Conservation (phyloP, 2,113 vertebrate genomes). For the Enhydra lutris region DNA sequence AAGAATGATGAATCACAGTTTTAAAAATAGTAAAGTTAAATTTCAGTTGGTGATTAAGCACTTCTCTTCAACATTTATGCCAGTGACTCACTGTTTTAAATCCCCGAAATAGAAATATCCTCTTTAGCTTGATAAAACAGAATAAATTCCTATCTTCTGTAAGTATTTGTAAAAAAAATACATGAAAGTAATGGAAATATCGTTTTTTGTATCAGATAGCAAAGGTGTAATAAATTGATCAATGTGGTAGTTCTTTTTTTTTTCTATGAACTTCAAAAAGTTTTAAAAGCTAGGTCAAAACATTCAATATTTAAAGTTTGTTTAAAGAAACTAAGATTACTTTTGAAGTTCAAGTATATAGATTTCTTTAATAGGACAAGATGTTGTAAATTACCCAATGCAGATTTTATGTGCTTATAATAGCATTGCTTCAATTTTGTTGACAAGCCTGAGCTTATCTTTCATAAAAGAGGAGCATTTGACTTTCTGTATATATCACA, state of each 20-base stretch:
- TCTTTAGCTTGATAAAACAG: not conserved
- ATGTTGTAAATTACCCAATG: not conserved
- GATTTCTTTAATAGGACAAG: not conserved
- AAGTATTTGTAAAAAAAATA: not conserved
- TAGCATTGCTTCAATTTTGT: not conserved
- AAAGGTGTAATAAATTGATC: not conserved
- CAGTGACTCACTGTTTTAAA: not conserved
- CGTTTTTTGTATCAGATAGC: not conserved
- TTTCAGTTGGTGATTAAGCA: slow-evolving; percentile 39
- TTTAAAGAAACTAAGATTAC: not conserved
- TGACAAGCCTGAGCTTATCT: not conserved
- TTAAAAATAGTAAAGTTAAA: slow-evolving; percentile 45
- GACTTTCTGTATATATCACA: not conserved
- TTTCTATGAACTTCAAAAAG: not conserved
- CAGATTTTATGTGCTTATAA: not conserved
- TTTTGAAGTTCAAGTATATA: not conserved
- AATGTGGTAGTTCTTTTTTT: not conserved
- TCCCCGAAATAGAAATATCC: not conserved
- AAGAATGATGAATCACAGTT: slow-evolving; percentile 42
- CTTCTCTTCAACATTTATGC: slow-evolving; percentile 29
- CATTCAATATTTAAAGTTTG: not conserved
- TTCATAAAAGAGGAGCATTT: slow-evolving; percentile 1
- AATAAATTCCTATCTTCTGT: not conserved
- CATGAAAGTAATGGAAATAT: not conserved
- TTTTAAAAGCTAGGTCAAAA: not conserved